Conservation (phyloP, 2,888 invertebrate species). For the Parthenolecanium corni region DNA sequence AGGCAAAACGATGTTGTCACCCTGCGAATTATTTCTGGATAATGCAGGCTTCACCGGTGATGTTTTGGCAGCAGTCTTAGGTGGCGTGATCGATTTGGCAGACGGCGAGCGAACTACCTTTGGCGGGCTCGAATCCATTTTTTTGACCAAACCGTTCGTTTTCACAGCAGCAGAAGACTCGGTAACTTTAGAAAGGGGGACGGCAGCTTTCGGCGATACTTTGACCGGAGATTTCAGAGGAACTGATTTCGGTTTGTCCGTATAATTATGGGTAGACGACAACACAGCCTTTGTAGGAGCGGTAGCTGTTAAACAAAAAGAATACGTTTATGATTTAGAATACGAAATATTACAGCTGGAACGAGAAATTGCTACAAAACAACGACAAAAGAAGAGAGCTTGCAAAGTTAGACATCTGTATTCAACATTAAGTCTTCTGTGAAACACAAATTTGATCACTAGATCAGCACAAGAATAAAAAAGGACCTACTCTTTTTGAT, state of each 20-base stretch:
- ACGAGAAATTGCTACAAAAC: no score
- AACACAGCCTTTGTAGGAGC: not conserved
- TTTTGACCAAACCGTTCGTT: not conserved
- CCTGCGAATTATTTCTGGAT: constrained; percentile 10
- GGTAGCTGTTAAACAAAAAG: not conserved
- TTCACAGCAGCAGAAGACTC: not conserved
- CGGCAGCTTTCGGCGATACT: not conserved
- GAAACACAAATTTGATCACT: no score
- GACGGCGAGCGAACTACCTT: constrained; percentile 23
- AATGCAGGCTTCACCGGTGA: not conserved
- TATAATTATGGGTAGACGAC: constrained; percentile 9
- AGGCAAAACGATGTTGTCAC: not conserved
- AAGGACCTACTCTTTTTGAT: constrained; percentile 10
- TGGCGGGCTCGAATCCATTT: constrained; percentile 23
- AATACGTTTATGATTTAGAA: no score
- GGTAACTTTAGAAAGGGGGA: no score
- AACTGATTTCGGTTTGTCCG: constrained; percentile 5
- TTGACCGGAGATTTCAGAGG: constrained; percentile 13
- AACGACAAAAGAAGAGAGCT: no score
- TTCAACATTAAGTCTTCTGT: no score
- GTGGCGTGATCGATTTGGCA: constrained; percentile 19
- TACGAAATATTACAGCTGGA: no score
- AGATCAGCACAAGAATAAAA: no score
- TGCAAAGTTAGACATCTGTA: no score
- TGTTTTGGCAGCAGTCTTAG: constrained; percentile 5